Evolutionary conservation across 2,888 invertebrate species (phyloP).

Genomic region (Rhogogaster chlorosoma): DNA sequence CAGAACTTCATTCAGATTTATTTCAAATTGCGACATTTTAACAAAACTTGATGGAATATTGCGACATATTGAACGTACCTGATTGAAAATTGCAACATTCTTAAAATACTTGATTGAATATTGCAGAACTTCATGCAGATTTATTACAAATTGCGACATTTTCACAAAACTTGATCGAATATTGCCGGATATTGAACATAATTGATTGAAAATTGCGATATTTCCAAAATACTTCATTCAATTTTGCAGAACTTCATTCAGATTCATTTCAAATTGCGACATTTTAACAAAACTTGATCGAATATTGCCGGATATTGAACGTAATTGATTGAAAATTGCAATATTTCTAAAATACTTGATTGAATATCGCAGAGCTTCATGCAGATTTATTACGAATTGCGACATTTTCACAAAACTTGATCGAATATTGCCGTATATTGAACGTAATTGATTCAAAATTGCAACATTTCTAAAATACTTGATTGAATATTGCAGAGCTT

Average conservation of each 20-base stretch:
- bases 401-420: background rate
- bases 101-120: background rate
- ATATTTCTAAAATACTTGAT: background rate
- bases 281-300: background rate
- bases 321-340: background rate
- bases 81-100: background rate
- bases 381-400: background rate
- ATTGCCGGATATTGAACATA: background rate
- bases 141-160: background rate
- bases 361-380: background rate
- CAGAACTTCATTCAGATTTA: no score
- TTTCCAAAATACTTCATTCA: background rate
- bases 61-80: background rate
- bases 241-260: background rate
- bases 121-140: background rate
- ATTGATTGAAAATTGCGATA: background rate
- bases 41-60: background rate
- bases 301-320: background rate
- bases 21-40: background rate
- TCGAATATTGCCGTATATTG: background rate
- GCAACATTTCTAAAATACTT: background rate
- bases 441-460: background rate
- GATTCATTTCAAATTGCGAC: background rate
- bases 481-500: background rate
- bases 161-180: no score